Conservation (phyloP, 2,888 invertebrate species). For the Ectemnius cavifrons region DNA sequence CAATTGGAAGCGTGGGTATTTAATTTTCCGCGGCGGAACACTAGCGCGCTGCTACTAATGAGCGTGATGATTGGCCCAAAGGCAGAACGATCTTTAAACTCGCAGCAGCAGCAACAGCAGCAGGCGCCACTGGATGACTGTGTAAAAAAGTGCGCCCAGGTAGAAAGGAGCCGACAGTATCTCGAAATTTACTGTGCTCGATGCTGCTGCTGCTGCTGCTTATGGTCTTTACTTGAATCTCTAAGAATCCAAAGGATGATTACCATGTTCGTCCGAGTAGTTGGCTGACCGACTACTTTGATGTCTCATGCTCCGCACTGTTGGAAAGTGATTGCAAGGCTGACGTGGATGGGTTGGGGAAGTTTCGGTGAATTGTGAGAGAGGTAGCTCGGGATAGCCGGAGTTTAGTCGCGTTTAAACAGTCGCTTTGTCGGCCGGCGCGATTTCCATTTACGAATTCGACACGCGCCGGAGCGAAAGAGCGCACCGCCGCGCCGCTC, state of each 20-base stretch:
- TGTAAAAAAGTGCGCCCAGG: constrained; percentile 50
- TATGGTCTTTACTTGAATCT: not conserved
- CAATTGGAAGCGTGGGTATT: constrained; percentile 32
- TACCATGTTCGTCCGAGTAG: too few relatives aligned
- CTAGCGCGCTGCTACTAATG: constrained; percentile 38
- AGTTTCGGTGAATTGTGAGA: not conserved
- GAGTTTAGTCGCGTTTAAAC: constrained; percentile 75
- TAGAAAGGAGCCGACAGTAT: constrained; percentile 49
- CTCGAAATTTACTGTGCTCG: constrained; percentile 37
- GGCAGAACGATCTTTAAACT: constrained; percentile 3
- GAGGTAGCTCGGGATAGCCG: constrained; percentile 41
- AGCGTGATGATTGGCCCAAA: constrained; percentile 42
- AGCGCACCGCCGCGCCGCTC: constrained; percentile 45
- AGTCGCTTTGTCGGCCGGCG: constrained; percentile 72
- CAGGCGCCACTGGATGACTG: constrained; percentile 73
- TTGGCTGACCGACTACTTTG: too few relatives aligned
- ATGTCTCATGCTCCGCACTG: too few relatives aligned
- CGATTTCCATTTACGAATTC: constrained; percentile 76
- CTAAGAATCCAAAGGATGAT: not conserved
- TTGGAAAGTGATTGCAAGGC: too few relatives aligned
- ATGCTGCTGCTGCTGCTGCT: not conserved
- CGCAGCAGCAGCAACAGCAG: constrained; percentile 49
- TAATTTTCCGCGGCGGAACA: constrained; percentile 36
- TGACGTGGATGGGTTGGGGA: too few relatives aligned
- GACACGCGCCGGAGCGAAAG: constrained; percentile 68